A percentile compares a stretch with the other conserved stretches of the same genome.
phyloP scores from a whole-genome alignment of 2,113 vertebrate genomes.

The Oxyruncus cristatus region DNA sequence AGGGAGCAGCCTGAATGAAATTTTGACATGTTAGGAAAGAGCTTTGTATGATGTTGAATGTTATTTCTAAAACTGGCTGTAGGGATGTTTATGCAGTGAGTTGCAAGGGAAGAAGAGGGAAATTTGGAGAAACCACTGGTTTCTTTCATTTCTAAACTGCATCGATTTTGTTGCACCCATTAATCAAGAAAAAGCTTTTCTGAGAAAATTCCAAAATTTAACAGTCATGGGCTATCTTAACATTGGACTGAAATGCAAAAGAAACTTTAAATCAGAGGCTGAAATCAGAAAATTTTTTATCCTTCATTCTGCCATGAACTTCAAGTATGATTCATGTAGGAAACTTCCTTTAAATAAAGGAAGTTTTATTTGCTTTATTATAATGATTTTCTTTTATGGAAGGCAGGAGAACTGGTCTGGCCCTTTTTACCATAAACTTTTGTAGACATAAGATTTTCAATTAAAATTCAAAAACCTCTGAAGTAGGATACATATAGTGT shows the following conservation, averaged over 20 bases:
- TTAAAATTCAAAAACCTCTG: background rate
- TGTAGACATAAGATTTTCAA: background rate
- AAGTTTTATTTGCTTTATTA: background rate
- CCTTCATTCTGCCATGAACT: background rate
- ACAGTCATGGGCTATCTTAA: background rate
- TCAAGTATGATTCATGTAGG: background rate
- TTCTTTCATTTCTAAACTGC: background rate
- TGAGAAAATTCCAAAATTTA: background rate
- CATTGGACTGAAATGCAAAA: background rate
- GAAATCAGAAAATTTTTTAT: background rate
- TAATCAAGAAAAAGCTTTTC: background rate
- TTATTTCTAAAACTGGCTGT: background rate
- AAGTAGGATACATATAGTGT: background rate
- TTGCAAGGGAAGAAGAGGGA: background rate
- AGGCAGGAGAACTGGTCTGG: background rate
- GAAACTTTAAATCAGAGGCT: background rate
- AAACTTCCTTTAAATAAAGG: background rate
- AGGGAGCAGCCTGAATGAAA: slow-evolving; percentile 41
- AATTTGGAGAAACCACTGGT: background rate
- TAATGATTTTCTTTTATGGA: background rate
- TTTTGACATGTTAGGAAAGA: slow-evolving; percentile 8
- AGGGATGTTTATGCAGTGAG: background rate
- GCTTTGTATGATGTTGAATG: background rate
- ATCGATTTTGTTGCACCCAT: background rate
- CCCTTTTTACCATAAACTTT: background rate